Base-by-base conservation (phyloP, 2,113 vertebrate species). In the Hypomesus transpacificus region DNA sequence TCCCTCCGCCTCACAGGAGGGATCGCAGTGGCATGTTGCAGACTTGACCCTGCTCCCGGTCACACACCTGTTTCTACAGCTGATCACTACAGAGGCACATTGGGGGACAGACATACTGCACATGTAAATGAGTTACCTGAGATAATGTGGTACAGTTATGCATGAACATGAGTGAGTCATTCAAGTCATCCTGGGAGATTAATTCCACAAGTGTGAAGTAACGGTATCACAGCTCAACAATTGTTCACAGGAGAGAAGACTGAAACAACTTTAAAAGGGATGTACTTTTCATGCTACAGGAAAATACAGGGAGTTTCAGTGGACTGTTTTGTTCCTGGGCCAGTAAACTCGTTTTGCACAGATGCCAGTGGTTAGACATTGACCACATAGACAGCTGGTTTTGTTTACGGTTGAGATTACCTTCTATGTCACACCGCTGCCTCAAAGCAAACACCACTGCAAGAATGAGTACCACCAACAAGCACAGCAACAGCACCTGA, bases 381-480 rank as follows among this genome's bases (percentile, higher is more conserved):
- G 61, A 17, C 53, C 53, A 56, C 53, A 56, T 5, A 56, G 53
- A 39, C 54, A 14, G 14, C n/a, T 17, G 59, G 21, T 53, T 31
- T 20, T 11, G 59, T 60, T 53, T 31, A 20, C 24, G 26, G 51
- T 14, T 57, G 6, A 65, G 1, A 73, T 16, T 75, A 91, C 90
- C 86, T 73, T 62, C 69, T 0, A 1, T 58, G 59, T 72, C 18
- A 21, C 18, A 51, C 28, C 17, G 31, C 1, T 66, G 82, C 46
- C 68, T 91, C 78, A 84, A n/a, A 11, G 75, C 76, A 4, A 93
- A 62, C 2, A 71, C 70, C 31, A 90, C 68, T 11, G 79, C 86
- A 70, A 92, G 63, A 71, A 92, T 76, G 70, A 86, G 3, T 46
- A 85, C 75, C 80, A 85, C 75, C 81, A 93, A 77, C 8, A 91